These are phyloP conservation scores for Galago senegalensis DNA, from an alignment of 2,797 vertebrate species.

Conservation along the genomic window DNA sequence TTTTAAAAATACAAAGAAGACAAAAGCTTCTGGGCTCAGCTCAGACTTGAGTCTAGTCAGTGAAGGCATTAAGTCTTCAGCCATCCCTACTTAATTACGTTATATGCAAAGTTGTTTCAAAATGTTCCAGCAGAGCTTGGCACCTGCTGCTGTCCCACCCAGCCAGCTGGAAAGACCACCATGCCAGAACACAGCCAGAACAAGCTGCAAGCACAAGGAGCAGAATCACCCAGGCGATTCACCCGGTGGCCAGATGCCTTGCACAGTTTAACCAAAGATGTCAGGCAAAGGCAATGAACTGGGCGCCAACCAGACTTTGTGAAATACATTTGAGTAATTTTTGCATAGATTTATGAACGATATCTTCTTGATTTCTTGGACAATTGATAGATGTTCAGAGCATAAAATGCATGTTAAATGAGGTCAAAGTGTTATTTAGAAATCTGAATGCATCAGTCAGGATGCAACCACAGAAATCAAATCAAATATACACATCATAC, in stretches of 20 bases:
- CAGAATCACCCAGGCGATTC: constrained; percentile 1
- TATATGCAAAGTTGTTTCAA: constrained; percentile 81
- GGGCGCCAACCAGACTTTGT: not conserved
- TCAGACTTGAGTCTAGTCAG: constrained; percentile 19
- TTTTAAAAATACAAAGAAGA: constrained; percentile 51
- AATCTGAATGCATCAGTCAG: not conserved
- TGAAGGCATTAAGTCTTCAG: constrained; percentile 65
- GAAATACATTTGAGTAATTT: not conserved
- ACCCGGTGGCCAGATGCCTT: not conserved
- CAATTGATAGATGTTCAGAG: constrained; percentile 13
- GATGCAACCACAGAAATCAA: constrained; percentile 39
- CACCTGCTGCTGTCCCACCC: not conserved
- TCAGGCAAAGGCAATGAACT: not conserved
- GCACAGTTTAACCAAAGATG: constrained; percentile 32
- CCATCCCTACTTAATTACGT: constrained; percentile 76
- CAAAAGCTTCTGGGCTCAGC: not conserved
- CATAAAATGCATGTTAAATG: constrained; percentile 19
- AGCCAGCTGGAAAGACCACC: constrained; percentile 82
- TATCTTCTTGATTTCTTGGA: not conserved
- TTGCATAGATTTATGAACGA: constrained; percentile 34
- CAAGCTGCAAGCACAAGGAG: constrained; percentile 57
- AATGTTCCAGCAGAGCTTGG: constrained; percentile 80
- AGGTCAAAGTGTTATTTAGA: constrained; percentile 34
- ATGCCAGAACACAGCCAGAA: constrained; percentile 65
- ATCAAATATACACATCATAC: not conserved